Evolutionary conservation across 2,113 vertebrate genomes (phyloP), one percentile per base, ranked within the genome.

Genomic region (Cyphomyrus discorhynchus): DNA sequence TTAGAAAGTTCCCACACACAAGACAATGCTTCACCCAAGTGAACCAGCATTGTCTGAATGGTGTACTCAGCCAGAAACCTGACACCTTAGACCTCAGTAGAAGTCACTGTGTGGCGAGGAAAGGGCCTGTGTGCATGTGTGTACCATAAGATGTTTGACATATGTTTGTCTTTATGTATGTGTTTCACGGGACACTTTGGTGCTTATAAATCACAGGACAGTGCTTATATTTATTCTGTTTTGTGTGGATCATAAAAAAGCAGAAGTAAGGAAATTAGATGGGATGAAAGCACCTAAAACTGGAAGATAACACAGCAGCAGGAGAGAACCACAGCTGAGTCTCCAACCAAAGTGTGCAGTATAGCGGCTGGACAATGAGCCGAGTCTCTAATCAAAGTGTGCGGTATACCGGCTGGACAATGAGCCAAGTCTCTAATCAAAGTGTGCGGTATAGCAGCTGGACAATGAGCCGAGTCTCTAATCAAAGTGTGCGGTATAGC

Each of bases 1-100:
- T 96, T 97, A 97, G 94, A 95, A 90, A 93, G 94, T 97, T 97
- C 96, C 96, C 97, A 97, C 97, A 97, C 96, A 91, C 92, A 77
- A 96, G 97, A 97, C 97, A 97, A 97, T 96, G 92, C 94, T 91
- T 94, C 94, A 46, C 91, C 92, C 93, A 92, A 94, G 94, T 92
- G 92, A 92, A 92, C 94, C 94, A 94, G 95, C 95, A 94, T 96
- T 96, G 96, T 96, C 94, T 91, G 85, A 80, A 89, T 92, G 88
- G 91, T 94, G 93, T 93, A 94, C 94, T 95, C 92, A 92, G 74
- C 93, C 95, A 92, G 96, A 97, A 97, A 97, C 95, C 96, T 95
- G 90, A 95, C 95, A 95, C 96, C n/a, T 27, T 58, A 35, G 95
- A 96, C 96, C 96, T 97, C 95, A 46, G 31, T 27, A 87, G 27